Percentiles rank a stretch among this genome's conserved stretches.
phyloP scores from a whole-genome alignment of 2,888 invertebrate species.

The Reticulitermes lucifugus region DNA sequence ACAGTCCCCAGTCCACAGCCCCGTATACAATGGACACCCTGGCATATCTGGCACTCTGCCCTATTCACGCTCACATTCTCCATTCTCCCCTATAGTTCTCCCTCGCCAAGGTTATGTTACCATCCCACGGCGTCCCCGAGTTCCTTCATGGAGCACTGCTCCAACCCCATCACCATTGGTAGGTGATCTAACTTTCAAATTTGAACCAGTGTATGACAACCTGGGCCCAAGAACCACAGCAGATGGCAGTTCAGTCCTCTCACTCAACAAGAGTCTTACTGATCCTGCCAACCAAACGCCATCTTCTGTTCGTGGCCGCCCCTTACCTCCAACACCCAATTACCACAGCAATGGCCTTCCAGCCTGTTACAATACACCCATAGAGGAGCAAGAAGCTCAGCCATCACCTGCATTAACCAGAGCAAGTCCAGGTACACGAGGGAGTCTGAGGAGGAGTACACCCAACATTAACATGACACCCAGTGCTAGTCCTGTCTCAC shows the following conservation, averaged over 20 bases:
- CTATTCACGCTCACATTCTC: constrained; percentile 80
- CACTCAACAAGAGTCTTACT: constrained; percentile 76
- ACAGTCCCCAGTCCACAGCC: constrained; percentile 61
- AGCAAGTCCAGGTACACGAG: constrained; percentile 1
- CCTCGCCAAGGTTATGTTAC: constrained; percentile 88
- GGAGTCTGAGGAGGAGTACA: constrained; percentile 22
- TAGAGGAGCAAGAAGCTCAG: constrained; percentile 26
- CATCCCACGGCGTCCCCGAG: constrained; percentile 84
- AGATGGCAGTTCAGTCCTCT: constrained; percentile 84
- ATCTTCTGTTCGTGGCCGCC: constrained; percentile 38
- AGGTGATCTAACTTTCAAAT: constrained; percentile 59
- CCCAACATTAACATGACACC: neutral
- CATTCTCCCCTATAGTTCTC: constrained; percentile 70
- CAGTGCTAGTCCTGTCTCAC: neutral
- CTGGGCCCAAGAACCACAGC: constrained; percentile 86
- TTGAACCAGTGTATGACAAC: constrained; percentile 88
- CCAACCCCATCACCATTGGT: constrained; percentile 14
- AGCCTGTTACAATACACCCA: constrained; percentile 54
- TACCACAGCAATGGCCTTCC: constrained; percentile 65
- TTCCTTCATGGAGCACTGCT: constrained; percentile 82
- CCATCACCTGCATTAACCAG: constrained; percentile 15
- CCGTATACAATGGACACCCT: constrained; percentile 61
- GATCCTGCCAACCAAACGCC: constrained; percentile 13
- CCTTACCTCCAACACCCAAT: constrained; percentile 70
- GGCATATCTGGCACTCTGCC: constrained; percentile 83